Evolutionary conservation across 1,140 invertebrate species (phyloP).

Genomic region (Lepeophtheirus salmonis): DNA sequence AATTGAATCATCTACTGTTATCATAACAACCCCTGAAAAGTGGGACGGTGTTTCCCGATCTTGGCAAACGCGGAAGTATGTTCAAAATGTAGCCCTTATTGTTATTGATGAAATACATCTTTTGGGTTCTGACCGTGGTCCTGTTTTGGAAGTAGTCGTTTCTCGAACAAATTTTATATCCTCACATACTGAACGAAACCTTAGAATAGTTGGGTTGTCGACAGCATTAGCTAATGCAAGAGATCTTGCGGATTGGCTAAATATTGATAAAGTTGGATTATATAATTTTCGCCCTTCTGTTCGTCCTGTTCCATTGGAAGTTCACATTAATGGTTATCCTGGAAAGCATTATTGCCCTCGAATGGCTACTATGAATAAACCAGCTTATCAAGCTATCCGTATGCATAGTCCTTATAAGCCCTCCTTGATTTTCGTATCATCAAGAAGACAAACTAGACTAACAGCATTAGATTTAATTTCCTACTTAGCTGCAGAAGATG

Average conservation of each 20-base stretch:
- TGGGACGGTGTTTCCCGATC: slow-evolving; percentile 96
- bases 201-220: slow-evolving; percentile 83
- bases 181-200: slow-evolving; percentile 47
- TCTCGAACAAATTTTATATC: slow-evolving; percentile 72
- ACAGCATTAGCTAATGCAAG: slow-evolving; percentile 93
- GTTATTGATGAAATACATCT: slow-evolving; percentile 98
- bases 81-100: slow-evolving; percentile 71
- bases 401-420: slow-evolving; percentile 78
- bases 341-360: slow-evolving; percentile 96
- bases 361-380: slow-evolving; percentile 99
- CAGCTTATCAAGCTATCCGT: slow-evolving; percentile 85
- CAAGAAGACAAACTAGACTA: slow-evolving; percentile 84
- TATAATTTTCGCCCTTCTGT: slow-evolving; percentile 97
- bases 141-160: slow-evolving; percentile 44
- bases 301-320: slow-evolving; percentile 86
- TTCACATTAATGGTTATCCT: slow-evolving; percentile 78
- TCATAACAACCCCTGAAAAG: slow-evolving; percentile 97
- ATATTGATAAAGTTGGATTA: slow-evolving; percentile 62
- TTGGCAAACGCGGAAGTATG: slow-evolving; percentile 91
- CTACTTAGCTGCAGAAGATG: slow-evolving; percentile 67
- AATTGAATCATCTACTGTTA: slow-evolving; percentile 64
- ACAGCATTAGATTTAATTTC: slow-evolving; percentile 92
- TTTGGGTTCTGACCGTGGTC: slow-evolving; percentile 51
- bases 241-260: slow-evolving; percentile 91
- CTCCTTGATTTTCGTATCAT: slow-evolving; percentile 87